Base-by-base conservation (phyloP, 2,888 invertebrate genomes). In the Alloplasta piceator region DNA sequence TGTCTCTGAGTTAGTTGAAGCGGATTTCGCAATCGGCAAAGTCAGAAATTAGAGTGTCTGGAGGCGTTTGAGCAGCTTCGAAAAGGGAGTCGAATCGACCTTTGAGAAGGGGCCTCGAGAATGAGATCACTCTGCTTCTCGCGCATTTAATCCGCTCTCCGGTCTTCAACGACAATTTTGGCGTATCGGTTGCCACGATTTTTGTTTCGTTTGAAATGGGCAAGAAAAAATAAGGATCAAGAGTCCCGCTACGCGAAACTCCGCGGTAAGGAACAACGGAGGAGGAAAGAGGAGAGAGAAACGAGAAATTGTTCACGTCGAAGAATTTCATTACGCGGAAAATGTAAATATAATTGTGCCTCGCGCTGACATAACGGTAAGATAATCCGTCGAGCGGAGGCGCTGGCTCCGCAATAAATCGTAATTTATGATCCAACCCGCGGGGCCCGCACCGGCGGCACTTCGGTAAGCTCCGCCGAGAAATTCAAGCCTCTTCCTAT, bases 281-380 rank as follows among this genome's bases (percentile, higher is more conserved):
- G 10, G 56, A 50, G n/a, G 12, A 41, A 55, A 9, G 5, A 56
- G 26, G 10, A 55, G 38, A 4, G 9, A 7, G 41, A 36, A 12
- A 14, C 38, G 39, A 67, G 14, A 52, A 58, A 9, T 16, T 36
- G 41, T 48, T 48, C 12, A 48, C 68, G 48, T 61, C 58, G 67
- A 77, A 79, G 83, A 87, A 88, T 90, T 90, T 86, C 87, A 89
- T 90, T 88, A 88, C 85, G 86, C 72, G 85, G 88, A 86, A 89
- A 91, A 90, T 90, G 90, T 89, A 90, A 91, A 91, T 91, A 89
- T 89, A 89, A 90, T 91, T 89, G 90, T 87, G 87, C 82, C 60
- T 83, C 85, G 26, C 83, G 89, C 89, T 90, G 91, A 91, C 90
- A 90, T 90, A 91, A 91, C 90, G 86, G 89, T 88, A 88, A 90